Conservation (phyloP, 2,113 vertebrate species). For the Lepidiolamprologus cunningtoni region DNA sequence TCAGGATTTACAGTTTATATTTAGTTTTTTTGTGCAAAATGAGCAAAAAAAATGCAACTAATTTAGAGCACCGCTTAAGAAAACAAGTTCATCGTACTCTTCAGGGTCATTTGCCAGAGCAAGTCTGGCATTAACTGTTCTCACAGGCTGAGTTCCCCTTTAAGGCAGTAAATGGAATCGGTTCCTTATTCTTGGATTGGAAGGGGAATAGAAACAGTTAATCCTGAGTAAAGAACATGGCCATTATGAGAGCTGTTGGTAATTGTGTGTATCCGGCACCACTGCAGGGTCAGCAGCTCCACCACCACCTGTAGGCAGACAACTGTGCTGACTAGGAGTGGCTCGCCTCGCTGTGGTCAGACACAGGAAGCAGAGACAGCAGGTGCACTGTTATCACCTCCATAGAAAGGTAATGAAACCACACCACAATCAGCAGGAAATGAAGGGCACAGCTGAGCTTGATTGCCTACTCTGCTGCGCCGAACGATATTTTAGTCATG, state of each 20-base stretch:
- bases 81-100: not conserved
- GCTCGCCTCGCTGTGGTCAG: slow-evolving; percentile 28
- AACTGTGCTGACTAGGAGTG: slow-evolving; percentile 8
- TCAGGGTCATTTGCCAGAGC: not conserved
- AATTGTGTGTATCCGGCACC: not conserved
- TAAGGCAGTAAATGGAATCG: not conserved
- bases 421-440: slow-evolving; percentile 61
- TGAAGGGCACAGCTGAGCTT: slow-evolving; percentile 23
- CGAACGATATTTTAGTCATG: slow-evolving; percentile 7
- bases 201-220: not conserved
- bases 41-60: accelerated
- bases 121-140: not conserved
- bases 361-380: slow-evolving; percentile 57
- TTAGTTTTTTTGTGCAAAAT: not conserved
- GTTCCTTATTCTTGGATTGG: not conserved
- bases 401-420: slow-evolving; percentile 55
- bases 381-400: slow-evolving; percentile 67
- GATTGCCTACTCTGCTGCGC: not conserved
- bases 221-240: slow-evolving; percentile 9
- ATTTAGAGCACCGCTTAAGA: not conserved
- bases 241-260: not conserved
- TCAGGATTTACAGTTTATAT: accelerated
- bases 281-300: slow-evolving; percentile 16
- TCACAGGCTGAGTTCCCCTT: not conserved
- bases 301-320: slow-evolving; percentile 51